Percentiles rank a stretch among this genome's conserved stretches.
Evolutionary conservation across 2,113 vertebrate species (phyloP).

Genomic region (Chroicocephalus ridibundus): DNA sequence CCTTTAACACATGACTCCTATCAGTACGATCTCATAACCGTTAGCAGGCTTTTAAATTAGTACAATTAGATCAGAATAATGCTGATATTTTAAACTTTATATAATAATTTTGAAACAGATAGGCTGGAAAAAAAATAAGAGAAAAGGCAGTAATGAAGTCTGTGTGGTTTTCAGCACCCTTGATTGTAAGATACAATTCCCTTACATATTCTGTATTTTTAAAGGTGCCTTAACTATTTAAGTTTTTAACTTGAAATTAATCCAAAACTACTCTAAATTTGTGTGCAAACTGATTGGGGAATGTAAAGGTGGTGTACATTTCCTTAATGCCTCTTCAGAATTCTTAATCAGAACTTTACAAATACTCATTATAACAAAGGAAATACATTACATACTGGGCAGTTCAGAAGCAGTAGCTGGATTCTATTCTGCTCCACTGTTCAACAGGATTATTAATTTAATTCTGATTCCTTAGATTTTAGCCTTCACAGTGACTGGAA

Average conservation of each 20-base stretch:
- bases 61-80: background rate
- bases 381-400: background rate
- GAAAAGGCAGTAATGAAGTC: background rate
- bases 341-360: background rate
- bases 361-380: background rate
- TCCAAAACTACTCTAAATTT: background rate
- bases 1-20: background rate
- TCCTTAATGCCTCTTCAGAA: background rate
- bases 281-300: background rate
- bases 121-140: background rate
- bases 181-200: background rate
- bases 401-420: background rate
- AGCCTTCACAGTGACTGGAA: conserved; percentile 7
- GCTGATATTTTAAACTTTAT: background rate
- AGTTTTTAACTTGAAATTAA: background rate
- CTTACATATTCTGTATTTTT: background rate
- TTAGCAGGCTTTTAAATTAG: background rate
- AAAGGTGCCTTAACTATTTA: background rate
- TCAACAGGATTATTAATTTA: background rate
- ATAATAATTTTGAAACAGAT: background rate
- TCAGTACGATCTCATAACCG: background rate
- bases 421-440: background rate
- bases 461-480: background rate
- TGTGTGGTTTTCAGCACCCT: background rate
- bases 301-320: background rate